Base-by-base conservation (phyloP, 2,113 vertebrate species). In the Thamnaconus septentrionalis region DNA sequence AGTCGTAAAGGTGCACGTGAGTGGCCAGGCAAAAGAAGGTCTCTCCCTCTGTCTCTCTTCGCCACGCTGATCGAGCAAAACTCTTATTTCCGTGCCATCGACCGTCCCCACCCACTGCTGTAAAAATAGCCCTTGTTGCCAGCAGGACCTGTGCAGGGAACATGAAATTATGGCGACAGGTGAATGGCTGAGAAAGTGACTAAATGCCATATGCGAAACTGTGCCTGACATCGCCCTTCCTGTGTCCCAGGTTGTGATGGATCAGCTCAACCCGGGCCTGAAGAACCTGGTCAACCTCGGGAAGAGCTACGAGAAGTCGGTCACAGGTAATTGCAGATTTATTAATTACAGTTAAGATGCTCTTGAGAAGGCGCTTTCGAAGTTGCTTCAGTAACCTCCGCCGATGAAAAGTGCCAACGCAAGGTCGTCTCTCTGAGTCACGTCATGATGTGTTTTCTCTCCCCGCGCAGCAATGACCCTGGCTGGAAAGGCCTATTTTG, bases 221-320 rank as follows among this genome's bases (percentile, higher is more conserved):
- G 40, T 58, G 47, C 42, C 3, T 48, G 3, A 9, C 18, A 52
- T 70, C 5, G 61, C 62, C 72, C 41, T 85, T 73, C 68, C 78
- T 50, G 54, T 50, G 53, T 84, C 72, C 4, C 79, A 99, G 97
- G 97, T 96, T 95, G 96, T 99, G 78, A 94, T 99, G 96, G 97
- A 99, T 62, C 95, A 98, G 74, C 97, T 98, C 87, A 98, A 98
- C 85, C 97, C 97, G 0, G 94, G 95, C 7, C 90, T 99, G 71
- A 93, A 96, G 81, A 98, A 96, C 85, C 93, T 99, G 85, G 94
- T 98, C 85, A 98, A 94, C 87, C 90, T 99, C 12, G 97, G 97
- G 41, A 99, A 96, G 89, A 98, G 89, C 90, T 99, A 98, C 44
- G 97, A 99, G 89, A 99, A 97, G 87, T 92, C 96, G 41, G 95